Conservation (phyloP, 2,888 invertebrate species). For the Gymnocheta viridis region DNA sequence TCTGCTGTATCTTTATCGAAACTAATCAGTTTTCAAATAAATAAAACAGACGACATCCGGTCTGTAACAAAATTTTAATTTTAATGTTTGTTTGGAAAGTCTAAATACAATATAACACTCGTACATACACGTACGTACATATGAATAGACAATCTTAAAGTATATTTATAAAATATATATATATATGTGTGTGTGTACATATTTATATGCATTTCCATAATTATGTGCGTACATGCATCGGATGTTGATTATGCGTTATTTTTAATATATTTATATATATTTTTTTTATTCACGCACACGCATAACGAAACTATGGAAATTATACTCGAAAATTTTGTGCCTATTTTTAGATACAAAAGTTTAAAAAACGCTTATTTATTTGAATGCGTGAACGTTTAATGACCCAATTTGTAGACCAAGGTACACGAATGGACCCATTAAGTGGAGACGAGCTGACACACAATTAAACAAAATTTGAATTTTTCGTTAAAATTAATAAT, state of each 20-base stretch:
- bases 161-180: background rate
- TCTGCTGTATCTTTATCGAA: slow-evolving; percentile 19
- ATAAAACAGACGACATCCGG: slow-evolving; percentile 80
- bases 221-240: background rate
- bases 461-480: background rate
- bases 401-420: slow-evolving; percentile 45
- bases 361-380: slow-evolving; percentile 68
- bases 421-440: background rate
- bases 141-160: background rate
- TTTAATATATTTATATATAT: too few species aligned
- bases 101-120: slow-evolving; percentile 34
- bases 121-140: background rate
- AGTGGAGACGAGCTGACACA: background rate
- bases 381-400: slow-evolving; percentile 71
- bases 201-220: slow-evolving; percentile 1
- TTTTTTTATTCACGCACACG: background rate
- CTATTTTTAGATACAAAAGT: slow-evolving; percentile 24
- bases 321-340: background rate
- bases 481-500: background rate
- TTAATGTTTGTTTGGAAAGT: slow-evolving; percentile 46
- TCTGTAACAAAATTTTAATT: slow-evolving; percentile 70
- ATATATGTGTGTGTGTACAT: background rate
- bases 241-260: slow-evolving; percentile 5
- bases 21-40: slow-evolving; percentile 47
- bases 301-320: background rate